Evolutionary conservation across 2,888 invertebrate genomes (phyloP), one percentile per base, ranked within the genome.

Genomic region (Latrodectus hesperus): DNA sequence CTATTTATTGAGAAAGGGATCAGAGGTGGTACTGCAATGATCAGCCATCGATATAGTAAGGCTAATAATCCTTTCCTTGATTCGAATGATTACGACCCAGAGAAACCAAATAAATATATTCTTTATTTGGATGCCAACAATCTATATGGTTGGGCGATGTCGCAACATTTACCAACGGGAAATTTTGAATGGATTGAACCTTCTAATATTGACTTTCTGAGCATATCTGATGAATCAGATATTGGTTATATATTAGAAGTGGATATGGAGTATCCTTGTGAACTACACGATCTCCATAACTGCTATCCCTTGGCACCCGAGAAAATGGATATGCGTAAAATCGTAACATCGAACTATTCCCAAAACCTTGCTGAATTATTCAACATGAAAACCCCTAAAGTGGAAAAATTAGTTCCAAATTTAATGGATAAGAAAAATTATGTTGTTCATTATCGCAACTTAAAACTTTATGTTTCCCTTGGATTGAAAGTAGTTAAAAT

Each of bases 21-120:
- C 17, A 3, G 77, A 0, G 77, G 68, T 52, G 77, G 77, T 9
- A 22, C 68, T 10, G 53, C 52, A 14, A 78, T 52, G 26, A 78
- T 78, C 10, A 22, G n/a, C 8, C 16, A 73, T 14, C n/a, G 72
- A 49, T 72, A 72, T 14, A 17, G 22, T 1, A 60, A 14, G 17
- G 60, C 65, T 1, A 80, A 80, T 17, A 80, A 80, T 17, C 64
- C 71, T n/a, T 60, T 16, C 60, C 38, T 38, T 38, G 14, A 60
- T 12, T 60, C 60, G n/a, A n/a, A 60, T 11, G 6, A 11, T 12
- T 60, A 60, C 10, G 60, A 12, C n/a, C n/a, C n/a, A n/a, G n/a
- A n/a, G n/a, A n/a, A n/a, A 60, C 16, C 60, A 60, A 60, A 12
- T n/a, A 60, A 12, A 12, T 60, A 10, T 60, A 14, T 60, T 16